A percentile compares a stretch with the other conserved stretches of the same genome.
Conservation (phyloP, 1,140 invertebrate genomes). For the Elysia chlorotica region DNA sequence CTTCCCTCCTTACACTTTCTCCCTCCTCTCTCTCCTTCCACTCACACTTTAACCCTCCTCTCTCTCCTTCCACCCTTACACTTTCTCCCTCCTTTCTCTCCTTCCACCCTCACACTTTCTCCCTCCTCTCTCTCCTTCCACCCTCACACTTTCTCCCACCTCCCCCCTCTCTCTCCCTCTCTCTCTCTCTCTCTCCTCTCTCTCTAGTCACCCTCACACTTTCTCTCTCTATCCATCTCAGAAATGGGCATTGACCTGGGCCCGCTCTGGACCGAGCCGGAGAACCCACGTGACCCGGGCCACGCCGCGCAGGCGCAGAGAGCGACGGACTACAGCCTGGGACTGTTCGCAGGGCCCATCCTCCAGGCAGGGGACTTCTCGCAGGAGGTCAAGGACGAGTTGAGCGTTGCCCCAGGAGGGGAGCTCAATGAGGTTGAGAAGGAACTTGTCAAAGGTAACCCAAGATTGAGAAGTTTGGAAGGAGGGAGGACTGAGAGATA, state of each 20-base stretch:
- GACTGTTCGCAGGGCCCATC: constrained; percentile 44
- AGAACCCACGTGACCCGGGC: constrained; percentile 28
- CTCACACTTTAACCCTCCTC: no score
- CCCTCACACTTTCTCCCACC: not conserved
- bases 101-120: not conserved
- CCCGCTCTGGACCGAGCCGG: constrained; percentile 40
- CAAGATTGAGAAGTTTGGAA: not conserved
- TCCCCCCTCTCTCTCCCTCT: not conserved
- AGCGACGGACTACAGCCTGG: constrained; percentile 37
- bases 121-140: not conserved
- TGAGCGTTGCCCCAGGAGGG: constrained; percentile 14
- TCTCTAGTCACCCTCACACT: no score
- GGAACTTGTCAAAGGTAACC: not conserved
- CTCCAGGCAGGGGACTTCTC: constrained; percentile 45
- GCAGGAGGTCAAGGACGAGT: constrained; percentile 36
- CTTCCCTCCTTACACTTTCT: no score
- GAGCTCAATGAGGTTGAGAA: constrained; percentile 40
- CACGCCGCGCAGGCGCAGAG: constrained; percentile 27
- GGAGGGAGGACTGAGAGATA: no score
- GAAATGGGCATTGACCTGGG: constrained; percentile 45
- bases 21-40: no score
- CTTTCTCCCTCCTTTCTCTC: not conserved
- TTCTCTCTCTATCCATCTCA: no score
- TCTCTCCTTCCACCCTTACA: not conserved
- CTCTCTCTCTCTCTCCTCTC: no score